Base-by-base conservation (phyloP, 2,797 vertebrate genomes). In the Muscicapa comitata region DNA sequence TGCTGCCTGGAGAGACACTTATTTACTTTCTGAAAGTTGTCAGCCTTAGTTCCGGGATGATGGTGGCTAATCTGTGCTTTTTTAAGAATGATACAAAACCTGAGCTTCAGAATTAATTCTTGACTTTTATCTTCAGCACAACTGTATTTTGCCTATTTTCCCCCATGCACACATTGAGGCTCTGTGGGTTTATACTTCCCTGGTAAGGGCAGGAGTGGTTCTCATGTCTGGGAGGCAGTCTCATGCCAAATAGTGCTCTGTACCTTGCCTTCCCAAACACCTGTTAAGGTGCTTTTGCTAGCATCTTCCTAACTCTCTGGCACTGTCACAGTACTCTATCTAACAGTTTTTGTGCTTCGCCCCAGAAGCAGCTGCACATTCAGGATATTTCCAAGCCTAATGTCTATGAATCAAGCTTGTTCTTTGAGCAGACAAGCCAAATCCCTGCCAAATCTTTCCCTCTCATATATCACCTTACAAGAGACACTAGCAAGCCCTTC, bases 21-120 rank as follows among this genome's bases (percentile, higher is more conserved):
- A 76, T 86, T 94, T 95, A 67, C 59, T 78, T 88, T 93, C 53
- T 67, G 70, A 59, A 91, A 90, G 79, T 58, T 66, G 47, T 88
- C 87, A 96, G 40, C 61, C 82, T 93, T 37, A 88, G 80, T 95
- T 94, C 93, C 26, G 7, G 93, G 37, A 87, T 33, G 67, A 79
- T 14, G 63, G 55, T 17, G 26, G 37, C 45, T 88, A 72, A 81
- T 89, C 80, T 62, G 23, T 72, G 50, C 51, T 83, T 83, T 80
- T 78, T 17, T 18, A 86, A 87, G 82, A 92, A 90, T 5, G 16
- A 57, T 51, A 66, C 13, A 83, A 91, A 40, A 88, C 47, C 51
- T 86, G 62, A 84, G 37, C 42, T 88, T 95, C 59, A 84, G 43
- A 45, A 21, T 92, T 55, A 73, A 62, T 74, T 90, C 67, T 70